These are phyloP conservation scores for Nomia melanderi DNA, from an alignment of 1,140 invertebrate species.

Conservation along the genomic window DNA sequence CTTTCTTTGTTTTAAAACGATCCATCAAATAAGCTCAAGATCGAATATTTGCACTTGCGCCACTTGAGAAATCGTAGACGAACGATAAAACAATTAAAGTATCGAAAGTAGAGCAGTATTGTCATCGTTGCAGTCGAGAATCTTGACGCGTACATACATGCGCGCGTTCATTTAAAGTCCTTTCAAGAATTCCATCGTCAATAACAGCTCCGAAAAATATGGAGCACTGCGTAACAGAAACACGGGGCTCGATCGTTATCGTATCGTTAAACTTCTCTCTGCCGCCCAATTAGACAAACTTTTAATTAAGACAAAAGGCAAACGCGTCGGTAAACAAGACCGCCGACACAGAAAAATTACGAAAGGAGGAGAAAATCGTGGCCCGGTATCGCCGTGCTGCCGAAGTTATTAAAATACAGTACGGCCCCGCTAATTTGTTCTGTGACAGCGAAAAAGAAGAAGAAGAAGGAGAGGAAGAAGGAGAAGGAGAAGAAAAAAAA, in stretches of 20 bases:
- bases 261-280: not conserved
- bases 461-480: not conserved
- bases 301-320: not conserved
- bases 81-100: no score
- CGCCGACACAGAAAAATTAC: not conserved
- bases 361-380: not conserved
- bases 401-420: not conserved
- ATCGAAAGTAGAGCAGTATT: no score
- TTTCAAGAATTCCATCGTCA: no score
- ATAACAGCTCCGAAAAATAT: no score
- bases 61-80: no score
- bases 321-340: not conserved
- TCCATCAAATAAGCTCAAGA: no score
- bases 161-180: no score
- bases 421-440: not conserved
- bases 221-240: not conserved
- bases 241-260: not conserved
- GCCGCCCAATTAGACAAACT: not conserved
- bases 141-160: no score
- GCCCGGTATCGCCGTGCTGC: not conserved
- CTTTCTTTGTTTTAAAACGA: no score
- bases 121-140: no score
- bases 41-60: no score
- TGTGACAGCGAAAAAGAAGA: not conserved
- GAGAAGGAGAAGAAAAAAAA: not conserved